Percentiles rank a stretch among this genome's conserved stretches.
phyloP scores from a whole-genome alignment of 2,797 vertebrate genomes.

The Graptemys geographica region DNA sequence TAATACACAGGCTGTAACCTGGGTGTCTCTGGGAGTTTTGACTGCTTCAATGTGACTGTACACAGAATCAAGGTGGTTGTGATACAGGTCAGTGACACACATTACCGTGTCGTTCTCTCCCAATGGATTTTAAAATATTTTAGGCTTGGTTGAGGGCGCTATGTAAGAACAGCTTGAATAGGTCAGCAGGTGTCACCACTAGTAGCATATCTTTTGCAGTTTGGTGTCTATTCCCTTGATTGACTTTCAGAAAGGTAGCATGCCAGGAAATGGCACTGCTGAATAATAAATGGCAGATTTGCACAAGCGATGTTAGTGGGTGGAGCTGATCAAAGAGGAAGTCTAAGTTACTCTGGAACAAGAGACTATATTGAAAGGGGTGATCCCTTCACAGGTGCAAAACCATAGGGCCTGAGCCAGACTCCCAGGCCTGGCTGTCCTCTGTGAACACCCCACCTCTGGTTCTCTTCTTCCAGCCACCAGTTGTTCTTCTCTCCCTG shows the following conservation, averaged over 20 bases:
- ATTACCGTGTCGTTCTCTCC: conserved; percentile 28
- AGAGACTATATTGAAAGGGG: neutral
- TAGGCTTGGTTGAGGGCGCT: conserved; percentile 64
- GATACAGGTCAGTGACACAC: conserved; percentile 60
- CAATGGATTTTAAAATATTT: conserved; percentile 67
- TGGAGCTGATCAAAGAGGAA: conserved; percentile 17
- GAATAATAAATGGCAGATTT: conserved; percentile 62
- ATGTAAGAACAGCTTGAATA: conserved; percentile 57
- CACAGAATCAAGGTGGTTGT: conserved; percentile 57
- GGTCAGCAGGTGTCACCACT: conserved; percentile 68
- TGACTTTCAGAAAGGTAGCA: conserved; percentile 65
- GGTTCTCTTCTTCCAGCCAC: neutral
- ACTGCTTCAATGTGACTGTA: conserved; percentile 47
- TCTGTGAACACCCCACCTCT: neutral
- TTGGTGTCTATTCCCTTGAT: conserved; percentile 66
- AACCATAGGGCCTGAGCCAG: neutral
- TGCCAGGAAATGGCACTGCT: conserved; percentile 68
- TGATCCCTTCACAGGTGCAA: neutral
- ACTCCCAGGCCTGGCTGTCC: neutral
- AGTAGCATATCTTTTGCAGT: conserved; percentile 62
- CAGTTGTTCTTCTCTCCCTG: neutral
- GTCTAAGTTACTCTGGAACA: conserved; percentile 32
- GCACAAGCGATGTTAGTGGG: conserved; percentile 9
- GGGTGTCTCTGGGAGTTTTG: conserved; percentile 50
- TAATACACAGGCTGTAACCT: conserved; percentile 29